Evolutionary conservation across 2,888 invertebrate species (phyloP).

Genomic region (Encarsia formosa): DNA sequence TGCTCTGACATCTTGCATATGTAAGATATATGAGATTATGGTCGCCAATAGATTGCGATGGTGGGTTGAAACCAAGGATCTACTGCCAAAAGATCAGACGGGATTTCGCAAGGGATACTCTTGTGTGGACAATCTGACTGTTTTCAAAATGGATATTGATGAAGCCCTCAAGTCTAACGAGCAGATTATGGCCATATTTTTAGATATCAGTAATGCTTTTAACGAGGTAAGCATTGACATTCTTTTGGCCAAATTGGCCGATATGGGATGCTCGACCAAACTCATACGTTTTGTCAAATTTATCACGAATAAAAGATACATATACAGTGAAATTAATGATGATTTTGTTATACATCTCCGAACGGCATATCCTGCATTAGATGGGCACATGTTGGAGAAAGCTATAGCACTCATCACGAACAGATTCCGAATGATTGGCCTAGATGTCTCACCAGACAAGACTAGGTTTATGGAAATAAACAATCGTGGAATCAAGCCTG

Average conservation of each 20-base stretch:
- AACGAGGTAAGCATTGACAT: not conserved
- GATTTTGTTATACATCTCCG: too few species aligned
- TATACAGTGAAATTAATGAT: not conserved
- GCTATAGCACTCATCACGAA: too few species aligned
- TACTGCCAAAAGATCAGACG: not conserved
- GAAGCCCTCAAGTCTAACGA: not conserved
- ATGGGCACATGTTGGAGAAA: too few species aligned
- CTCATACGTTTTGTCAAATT: not conserved
- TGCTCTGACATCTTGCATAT: not conserved
- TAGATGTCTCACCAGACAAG: too few species aligned
- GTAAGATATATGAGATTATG: not conserved
- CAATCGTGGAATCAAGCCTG: too few species aligned
- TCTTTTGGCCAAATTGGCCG: not conserved
- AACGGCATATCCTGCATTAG: too few species aligned
- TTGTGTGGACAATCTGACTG: not conserved
- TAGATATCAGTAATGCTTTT: not conserved
- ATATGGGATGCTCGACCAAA: not conserved
- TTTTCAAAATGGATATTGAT: not conserved
- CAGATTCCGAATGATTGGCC: too few species aligned
- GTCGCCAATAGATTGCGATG: constrained; percentile 1
- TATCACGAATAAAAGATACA: not conserved
- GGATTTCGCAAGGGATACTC: not conserved
- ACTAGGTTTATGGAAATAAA: too few species aligned
- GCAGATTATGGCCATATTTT: not conserved
- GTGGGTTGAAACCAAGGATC: not conserved